Evolutionary conservation across 35 echinoderm and acorn worm species (phyloP).

Genomic region (Amphiura filiformis): DNA sequence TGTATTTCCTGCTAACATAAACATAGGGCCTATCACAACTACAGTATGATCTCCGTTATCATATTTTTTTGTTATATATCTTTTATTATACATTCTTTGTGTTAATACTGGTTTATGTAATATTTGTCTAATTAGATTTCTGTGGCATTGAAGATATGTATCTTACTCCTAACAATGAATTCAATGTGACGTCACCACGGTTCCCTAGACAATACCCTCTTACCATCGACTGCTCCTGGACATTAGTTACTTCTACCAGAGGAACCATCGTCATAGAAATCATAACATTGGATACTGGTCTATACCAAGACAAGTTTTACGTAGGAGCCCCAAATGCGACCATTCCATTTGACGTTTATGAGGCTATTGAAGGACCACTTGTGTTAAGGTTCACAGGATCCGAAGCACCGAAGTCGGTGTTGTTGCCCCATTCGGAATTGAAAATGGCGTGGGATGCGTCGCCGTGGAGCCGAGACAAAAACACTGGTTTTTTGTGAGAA

Average conservation of each 20-base stretch:
- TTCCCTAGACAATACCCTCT: background rate
- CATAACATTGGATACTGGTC: background rate
- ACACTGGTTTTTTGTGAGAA: background rate
- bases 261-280: background rate
- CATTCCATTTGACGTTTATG: background rate
- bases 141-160: background rate
- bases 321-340: background rate
- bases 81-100: no score
- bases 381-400: background rate
- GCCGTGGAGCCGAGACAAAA: background rate
- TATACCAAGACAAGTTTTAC: background rate
- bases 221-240: background rate
- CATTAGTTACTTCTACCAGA: background rate
- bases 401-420: background rate
- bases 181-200: background rate
- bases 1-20: background rate
- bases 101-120: no score
- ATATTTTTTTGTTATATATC: no score
- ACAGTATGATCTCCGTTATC: background rate
- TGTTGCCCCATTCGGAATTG: background rate
- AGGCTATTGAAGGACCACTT: background rate
- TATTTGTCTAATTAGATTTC: no score
- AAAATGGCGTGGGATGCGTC: background rate
- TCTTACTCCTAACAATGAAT: background rate
- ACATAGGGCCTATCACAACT: background rate